Base-by-base conservation (phyloP, 1,140 invertebrate species). In the Oryctes rhinoceros region DNA sequence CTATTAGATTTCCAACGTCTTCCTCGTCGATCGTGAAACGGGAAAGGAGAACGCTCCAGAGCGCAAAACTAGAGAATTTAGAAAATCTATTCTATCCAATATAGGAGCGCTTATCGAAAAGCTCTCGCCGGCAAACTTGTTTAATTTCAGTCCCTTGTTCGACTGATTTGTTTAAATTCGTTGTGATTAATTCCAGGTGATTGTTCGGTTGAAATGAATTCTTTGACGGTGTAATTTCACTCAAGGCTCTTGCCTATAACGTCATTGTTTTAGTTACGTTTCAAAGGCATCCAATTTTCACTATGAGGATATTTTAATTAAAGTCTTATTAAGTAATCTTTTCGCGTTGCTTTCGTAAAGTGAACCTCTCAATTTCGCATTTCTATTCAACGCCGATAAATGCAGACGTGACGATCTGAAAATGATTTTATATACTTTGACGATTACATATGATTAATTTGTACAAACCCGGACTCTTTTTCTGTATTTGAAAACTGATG, bases 141-240 rank as follows among this genome's bases (percentile, higher is more conserved):
- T 82, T 79, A 82, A 82, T 82, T 80, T 78, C 18, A 20, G 35
- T 65, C 77, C 78, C 62, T 82, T 82, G 80, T 80, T 81, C 79
- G 76, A 65, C 78, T 81, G 82, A 83, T 83, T 82, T 83, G 82
- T 81, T 81, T 82, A 82, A 83, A 82, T 83, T 80, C 81, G 71
- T 53, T 65, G 53, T 80, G 82, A 83, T 83, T 83, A 83, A 83
- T 83, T 82, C 80, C 78, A 79, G 80, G 81, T 81, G 80, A 83
- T 81, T 83, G 82, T 83, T 81, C 81, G 82, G 80, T 81, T 79
- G 67, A 81, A 83, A 83, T 79, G 79, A 80, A 83, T 83, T 81
- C 81, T 80, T 83, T 80, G 79, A 80, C 76, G 80, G 39, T 83
- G 82, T 81, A 83, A 81, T 81, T 83, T 71, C 65, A 65, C 4